Conservation (phyloP, 2,113 vertebrate species). For the Gadus macrocephalus region DNA sequence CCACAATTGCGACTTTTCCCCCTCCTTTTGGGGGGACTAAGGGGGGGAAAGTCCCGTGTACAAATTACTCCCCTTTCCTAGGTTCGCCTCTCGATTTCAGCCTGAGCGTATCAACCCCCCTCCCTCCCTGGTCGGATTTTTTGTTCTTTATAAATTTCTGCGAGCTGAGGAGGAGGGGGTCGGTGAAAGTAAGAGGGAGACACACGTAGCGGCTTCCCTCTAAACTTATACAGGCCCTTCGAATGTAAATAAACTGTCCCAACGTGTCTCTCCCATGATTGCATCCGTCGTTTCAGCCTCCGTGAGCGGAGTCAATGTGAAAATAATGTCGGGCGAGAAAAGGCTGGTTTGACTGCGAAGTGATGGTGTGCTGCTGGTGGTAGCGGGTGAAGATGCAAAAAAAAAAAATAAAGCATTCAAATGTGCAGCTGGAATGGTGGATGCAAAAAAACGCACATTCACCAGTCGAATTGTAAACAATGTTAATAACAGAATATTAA, state of each 20-base stretch:
- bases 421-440: constrained; percentile 9
- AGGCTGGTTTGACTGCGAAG: constrained; percentile 57
- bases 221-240: constrained; percentile 64
- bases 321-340: constrained; percentile 64
- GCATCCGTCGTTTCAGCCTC: constrained; percentile 68
- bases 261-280: constrained; percentile 51
- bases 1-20: constrained; percentile 77
- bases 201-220: constrained; percentile 61
- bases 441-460: constrained; percentile 5
- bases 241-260: constrained; percentile 55
- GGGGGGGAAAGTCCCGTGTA: constrained; percentile 80
- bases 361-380: constrained; percentile 56
- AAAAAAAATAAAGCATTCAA: constrained; percentile 22
- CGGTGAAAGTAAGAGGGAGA: constrained; percentile 68
- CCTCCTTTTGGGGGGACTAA: constrained; percentile 77
- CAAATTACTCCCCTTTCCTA: constrained; percentile 76
- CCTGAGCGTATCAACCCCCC: constrained; percentile 74
- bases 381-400: constrained; percentile 41
- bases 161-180: constrained; percentile 69
- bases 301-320: constrained; percentile 63
- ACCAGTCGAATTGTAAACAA: neutral
- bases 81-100: constrained; percentile 80
- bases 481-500: no score
- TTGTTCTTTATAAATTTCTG: constrained; percentile 81
- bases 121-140: constrained; percentile 72